Conservation (phyloP, 2,888 invertebrate genomes). For the Eremobia ochroleuca region DNA sequence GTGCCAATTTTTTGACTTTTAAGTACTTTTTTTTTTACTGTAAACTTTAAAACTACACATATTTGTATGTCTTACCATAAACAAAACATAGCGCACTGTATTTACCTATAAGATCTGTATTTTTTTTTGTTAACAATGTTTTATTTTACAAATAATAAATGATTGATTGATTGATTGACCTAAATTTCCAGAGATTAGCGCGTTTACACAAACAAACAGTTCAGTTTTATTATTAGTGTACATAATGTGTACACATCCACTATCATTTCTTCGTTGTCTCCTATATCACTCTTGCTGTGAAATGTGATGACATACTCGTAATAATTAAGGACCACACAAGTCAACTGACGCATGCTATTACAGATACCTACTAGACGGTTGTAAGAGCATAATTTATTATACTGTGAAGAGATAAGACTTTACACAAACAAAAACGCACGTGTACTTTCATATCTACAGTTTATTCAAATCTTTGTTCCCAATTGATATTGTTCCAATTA, state of each 20-base stretch:
- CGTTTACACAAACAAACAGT: neutral
- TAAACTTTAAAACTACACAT: too few relatives aligned
- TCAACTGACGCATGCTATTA: neutral
- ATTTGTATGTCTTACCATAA: too few relatives aligned
- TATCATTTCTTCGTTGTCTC: slow-evolving; percentile 6
- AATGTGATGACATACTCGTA: slow-evolving; percentile 30
- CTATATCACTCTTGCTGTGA: slow-evolving; percentile 27
- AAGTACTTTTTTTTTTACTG: too few relatives aligned
- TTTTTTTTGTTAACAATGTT: too few relatives aligned
- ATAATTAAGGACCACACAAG: slow-evolving; percentile 42
- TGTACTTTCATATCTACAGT: neutral
- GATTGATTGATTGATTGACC: too few relatives aligned
- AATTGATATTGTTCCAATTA: neutral
- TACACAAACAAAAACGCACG: neutral
- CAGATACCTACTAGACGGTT: slow-evolving; percentile 1
- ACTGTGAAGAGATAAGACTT: slow-evolving; percentile 2
- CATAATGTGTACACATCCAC: neutral
- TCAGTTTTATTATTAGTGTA: neutral
- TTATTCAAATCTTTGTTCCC: neutral
- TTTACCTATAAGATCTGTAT: too few relatives aligned
- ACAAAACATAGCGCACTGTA: too few relatives aligned
- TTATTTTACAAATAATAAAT: too few relatives aligned
- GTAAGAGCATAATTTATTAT: slow-evolving; percentile 2
- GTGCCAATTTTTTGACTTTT: too few relatives aligned
- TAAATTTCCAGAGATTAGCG: too few relatives aligned